Evolutionary conservation across 2,113 vertebrate species (phyloP), one percentile per base, ranked within the genome.

Genomic region (Paedocypris sp.): DNA sequence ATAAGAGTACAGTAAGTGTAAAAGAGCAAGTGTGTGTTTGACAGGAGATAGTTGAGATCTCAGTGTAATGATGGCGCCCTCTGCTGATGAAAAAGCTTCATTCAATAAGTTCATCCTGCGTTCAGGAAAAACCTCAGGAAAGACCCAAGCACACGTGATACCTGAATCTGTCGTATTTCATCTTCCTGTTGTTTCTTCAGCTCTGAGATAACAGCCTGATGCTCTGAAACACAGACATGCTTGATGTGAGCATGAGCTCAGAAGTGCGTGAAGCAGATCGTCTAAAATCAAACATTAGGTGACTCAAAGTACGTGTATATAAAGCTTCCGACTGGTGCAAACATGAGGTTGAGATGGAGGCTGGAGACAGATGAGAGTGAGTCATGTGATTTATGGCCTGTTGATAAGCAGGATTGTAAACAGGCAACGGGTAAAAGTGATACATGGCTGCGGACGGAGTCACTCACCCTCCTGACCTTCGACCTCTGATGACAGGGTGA

Each of bases 381-480:
- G 28, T 50, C 41, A 32, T 47, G 31, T 41, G 48, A 54, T 22
- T 58, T 33, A 52, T 12, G 50, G 33, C 11, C 25, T 33, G 51
- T 69, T 65, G 62, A 62, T 35, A 43, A 35, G 62, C 59, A 56
- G 66, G 52, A 25, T n/a, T 19, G 60, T 29, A 38, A 48, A 51
- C 35, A 51, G 36, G 16, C 25, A 18, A 5, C 25, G 57, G 2
- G n/a, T n/a, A n/a, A n/a, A n/a, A n/a, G n/a, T n/a, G n/a, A n/a
- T n/a, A n/a, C n/a, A n/a, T n/a, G n/a, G n/a, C n/a, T n/a, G n/a
- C n/a, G n/a, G 2, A 2, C 31, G 0, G 36, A 19, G 36, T 6
- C 32, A 78, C 83, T 83, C 59, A 90, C 82, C 82, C 75, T 69
- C 72, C 62, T 22, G 38, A 65, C 81, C 81, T 76, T 87, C 80